These are phyloP conservation scores for Scaeva pyrastri DNA, from an alignment of 2,888 invertebrate species.

Conservation along the genomic window DNA sequence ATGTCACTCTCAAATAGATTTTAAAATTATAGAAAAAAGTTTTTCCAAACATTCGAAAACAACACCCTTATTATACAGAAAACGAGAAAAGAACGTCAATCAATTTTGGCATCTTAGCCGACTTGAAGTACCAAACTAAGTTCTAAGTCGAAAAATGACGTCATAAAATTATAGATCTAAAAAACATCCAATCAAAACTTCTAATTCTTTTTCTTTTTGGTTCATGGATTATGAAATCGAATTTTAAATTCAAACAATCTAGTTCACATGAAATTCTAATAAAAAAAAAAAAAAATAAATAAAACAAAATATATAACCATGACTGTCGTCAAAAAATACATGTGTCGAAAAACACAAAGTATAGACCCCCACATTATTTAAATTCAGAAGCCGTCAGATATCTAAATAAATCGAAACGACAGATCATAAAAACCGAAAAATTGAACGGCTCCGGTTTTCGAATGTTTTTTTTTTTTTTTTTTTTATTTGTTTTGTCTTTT, in stretches of 20 bases:
- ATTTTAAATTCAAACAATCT: constrained; percentile 61
- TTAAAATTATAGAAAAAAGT: too few relatives aligned
- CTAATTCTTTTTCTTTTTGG: neutral
- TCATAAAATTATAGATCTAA: neutral
- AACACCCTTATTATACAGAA: constrained; percentile 6
- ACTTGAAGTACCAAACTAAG: constrained; percentile 1
- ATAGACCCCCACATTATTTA: constrained; percentile 68
- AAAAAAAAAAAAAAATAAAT: too few relatives aligned
- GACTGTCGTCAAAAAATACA: constrained; percentile 55
- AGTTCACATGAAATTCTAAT: constrained; percentile 59
- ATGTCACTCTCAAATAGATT: constrained; percentile 21
- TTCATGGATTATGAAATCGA: constrained; percentile 65
- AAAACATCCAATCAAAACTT: constrained; percentile 47
- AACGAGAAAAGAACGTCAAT: too few relatives aligned
- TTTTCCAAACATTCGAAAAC: constrained; percentile 1
- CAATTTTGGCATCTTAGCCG: constrained; percentile 42
- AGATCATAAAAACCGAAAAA: constrained; percentile 82
- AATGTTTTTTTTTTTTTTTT: constrained; percentile 80
- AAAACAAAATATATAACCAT: constrained; percentile 45
- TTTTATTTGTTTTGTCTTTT: constrained; percentile 28
- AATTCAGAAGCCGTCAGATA: constrained; percentile 76
- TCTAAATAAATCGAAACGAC: constrained; percentile 83
- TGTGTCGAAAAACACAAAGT: constrained; percentile 71
- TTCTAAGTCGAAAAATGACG: neutral
- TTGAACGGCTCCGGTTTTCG: constrained; percentile 69